Base-by-base conservation (phyloP, 1,140 invertebrate species). In the Magallana gigas region DNA sequence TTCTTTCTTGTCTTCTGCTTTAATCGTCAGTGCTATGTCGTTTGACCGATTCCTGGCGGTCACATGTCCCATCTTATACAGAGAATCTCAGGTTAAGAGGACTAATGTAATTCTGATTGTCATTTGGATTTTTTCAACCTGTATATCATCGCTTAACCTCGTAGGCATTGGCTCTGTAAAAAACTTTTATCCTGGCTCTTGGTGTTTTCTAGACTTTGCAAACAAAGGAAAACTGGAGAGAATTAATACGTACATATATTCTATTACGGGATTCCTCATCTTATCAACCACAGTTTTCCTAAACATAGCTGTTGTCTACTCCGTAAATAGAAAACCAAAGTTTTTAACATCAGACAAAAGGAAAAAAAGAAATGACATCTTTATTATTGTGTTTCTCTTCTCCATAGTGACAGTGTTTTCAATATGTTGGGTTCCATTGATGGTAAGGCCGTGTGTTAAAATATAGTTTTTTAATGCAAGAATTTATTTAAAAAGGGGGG, bases 141-240 rank as follows among this genome's bases (percentile, higher is more conserved):
- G 93, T 18, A 90, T 95, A 57, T 92, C 93, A 5, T 85, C 90
- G 11, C 88, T 95, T 16, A 94, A 94, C 7, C 89, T 95, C 9
- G 90, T 95, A 48, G 93, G 93, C 3, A 85, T 95, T 14, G 94
- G 94, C 0, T 60, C 80, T 16, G 92, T 90, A 62, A 90, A 91
- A 11, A 64, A 90, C 6, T 94, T 93, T 76, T 95, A 92, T 90
- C 94, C 94, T 0, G 91, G 92, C 8, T 94, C 94, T 36, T 95
- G 95, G 95, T 95, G 94, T 87, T 95, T 95, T 91, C 91, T 94
- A 82, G 93, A 94, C 87, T 93, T 93, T 76, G 85, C 85, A 18
- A 90, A 89, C 85, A 86, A 83, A 1, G 85, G 88, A 62, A 11
- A 85, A 7, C 64, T 86, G 62, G 85, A 91, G 62, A 89, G 88